Percentiles rank a stretch among this genome's conserved stretches.
These are phyloP conservation scores for Melitaea cinxia DNA, from an alignment of 1,140 invertebrate species.

Conservation along the genomic window DNA sequence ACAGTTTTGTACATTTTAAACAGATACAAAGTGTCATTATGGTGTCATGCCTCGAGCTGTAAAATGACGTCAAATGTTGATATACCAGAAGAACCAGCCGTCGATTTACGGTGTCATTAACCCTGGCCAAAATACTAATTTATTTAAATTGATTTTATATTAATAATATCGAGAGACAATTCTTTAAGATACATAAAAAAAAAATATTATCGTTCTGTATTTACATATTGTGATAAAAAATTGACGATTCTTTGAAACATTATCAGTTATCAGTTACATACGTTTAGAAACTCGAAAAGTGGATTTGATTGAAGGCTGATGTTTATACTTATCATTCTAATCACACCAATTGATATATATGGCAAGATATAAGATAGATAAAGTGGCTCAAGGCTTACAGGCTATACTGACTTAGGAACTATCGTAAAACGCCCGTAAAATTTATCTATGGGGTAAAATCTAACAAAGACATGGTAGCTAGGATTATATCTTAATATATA, in stretches of 20 bases:
- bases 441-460: background rate
- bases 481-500: too few relatives aligned
- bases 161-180: too few relatives aligned
- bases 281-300: slow-evolving; percentile 15
- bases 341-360: slow-evolving; percentile 21
- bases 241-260: background rate
- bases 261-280: slow-evolving; percentile 7
- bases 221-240: background rate
- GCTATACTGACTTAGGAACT: slow-evolving; percentile 7
- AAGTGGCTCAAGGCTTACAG: slow-evolving; percentile 24
- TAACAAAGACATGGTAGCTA: too few relatives aligned
- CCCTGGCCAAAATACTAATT: too few relatives aligned
- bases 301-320: slow-evolving; percentile 21
- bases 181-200: background rate
- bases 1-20: too few relatives aligned
- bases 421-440: slow-evolving; percentile 17
- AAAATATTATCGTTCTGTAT: background rate
- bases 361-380: slow-evolving; percentile 14
- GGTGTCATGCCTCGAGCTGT: too few relatives aligned
- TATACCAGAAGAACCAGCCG: too few relatives aligned
- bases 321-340: slow-evolving; percentile 20
- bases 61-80: too few relatives aligned
- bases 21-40: too few relatives aligned
- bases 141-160: too few relatives aligned
- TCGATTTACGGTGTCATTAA: too few relatives aligned